phyloP scores from a whole-genome alignment of 35 echinoderm and acorn worm genomes.

The Ptychodera flava region DNA sequence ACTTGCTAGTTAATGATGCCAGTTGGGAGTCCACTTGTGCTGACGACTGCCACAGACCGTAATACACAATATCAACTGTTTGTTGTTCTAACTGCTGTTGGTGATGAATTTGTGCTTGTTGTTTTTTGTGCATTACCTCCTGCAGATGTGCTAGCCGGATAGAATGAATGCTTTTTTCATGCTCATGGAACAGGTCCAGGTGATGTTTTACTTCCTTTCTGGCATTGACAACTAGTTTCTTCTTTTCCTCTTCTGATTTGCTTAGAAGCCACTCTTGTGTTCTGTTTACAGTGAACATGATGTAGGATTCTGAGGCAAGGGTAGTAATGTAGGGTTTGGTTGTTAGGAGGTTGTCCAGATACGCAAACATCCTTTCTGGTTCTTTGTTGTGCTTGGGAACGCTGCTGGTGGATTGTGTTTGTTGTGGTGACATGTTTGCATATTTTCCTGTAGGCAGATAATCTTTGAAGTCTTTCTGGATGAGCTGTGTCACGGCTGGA shows the following conservation, averaged over 20 bases:
- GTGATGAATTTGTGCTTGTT: neutral
- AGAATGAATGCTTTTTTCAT: too few species aligned
- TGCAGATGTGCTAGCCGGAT: neutral
- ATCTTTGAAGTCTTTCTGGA: conserved; percentile 28
- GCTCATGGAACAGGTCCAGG: too few species aligned
- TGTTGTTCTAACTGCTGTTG: too few species aligned
- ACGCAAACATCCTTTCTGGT: conserved; percentile 40
- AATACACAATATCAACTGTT: conserved; percentile 15
- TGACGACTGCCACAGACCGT: too few species aligned
- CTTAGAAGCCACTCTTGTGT: too few species aligned
- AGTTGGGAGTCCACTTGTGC: too few species aligned
- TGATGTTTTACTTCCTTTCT: too few species aligned
- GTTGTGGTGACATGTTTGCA: neutral
- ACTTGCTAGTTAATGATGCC: too few species aligned
- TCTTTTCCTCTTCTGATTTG: too few species aligned
- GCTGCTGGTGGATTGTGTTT: too few species aligned
- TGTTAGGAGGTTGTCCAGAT: conserved; percentile 32
- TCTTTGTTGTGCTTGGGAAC: conserved; percentile 58
- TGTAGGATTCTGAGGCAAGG: conserved; percentile 25
- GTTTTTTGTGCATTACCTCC: conserved; percentile 6
- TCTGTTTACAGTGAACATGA: conserved; percentile 36
- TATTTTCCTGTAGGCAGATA: conserved; percentile 35
- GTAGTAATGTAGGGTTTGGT: conserved; percentile 43
- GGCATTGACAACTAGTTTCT: neutral
- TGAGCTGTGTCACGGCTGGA: conserved; percentile 25